Evolutionary conservation across 2,888 invertebrate genomes (phyloP).

Genomic region (Napeogenes sylphis): DNA sequence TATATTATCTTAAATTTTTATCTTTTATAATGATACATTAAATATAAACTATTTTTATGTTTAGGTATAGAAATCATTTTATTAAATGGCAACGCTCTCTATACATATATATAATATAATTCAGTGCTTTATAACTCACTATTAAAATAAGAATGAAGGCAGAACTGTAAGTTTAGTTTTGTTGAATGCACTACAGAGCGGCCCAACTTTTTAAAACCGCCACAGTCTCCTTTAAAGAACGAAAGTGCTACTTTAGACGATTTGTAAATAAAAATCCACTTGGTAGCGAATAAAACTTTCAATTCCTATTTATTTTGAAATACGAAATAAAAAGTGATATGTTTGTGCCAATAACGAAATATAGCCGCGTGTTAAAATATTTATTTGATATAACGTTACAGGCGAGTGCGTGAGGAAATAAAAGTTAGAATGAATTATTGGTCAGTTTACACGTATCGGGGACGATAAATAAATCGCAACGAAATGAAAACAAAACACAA

Average conservation of each 20-base stretch:
- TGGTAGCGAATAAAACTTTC: constrained; percentile 12
- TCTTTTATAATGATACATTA: no score
- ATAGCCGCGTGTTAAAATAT: constrained; percentile 13
- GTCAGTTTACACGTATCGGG: constrained; percentile 63
- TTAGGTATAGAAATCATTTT: no score
- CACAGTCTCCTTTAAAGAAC: constrained; percentile 19
- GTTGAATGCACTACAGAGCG: constrained; percentile 19
- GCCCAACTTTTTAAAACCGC: constrained; percentile 19
- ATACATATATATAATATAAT: no score
- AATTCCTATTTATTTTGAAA: constrained; percentile 8
- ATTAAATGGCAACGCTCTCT: no score
- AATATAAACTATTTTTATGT: no score
- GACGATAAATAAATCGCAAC: constrained; percentile 58
- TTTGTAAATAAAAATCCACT: constrained; percentile 21
- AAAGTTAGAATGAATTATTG: constrained; percentile 62
- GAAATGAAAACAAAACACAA: constrained; percentile 40
- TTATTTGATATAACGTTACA: constrained; percentile 22
- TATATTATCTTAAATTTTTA: no score
- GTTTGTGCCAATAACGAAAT: background rate
- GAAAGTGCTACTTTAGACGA: constrained; percentile 23
- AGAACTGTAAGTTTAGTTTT: constrained; percentile 19
- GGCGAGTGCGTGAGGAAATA: constrained; percentile 40
- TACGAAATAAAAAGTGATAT: background rate
- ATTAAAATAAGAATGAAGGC: constrained; percentile 6
- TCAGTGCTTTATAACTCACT: background rate